Evolutionary conservation across 2,888 invertebrate species (phyloP).

Genomic region (Campopleginae sp.): DNA sequence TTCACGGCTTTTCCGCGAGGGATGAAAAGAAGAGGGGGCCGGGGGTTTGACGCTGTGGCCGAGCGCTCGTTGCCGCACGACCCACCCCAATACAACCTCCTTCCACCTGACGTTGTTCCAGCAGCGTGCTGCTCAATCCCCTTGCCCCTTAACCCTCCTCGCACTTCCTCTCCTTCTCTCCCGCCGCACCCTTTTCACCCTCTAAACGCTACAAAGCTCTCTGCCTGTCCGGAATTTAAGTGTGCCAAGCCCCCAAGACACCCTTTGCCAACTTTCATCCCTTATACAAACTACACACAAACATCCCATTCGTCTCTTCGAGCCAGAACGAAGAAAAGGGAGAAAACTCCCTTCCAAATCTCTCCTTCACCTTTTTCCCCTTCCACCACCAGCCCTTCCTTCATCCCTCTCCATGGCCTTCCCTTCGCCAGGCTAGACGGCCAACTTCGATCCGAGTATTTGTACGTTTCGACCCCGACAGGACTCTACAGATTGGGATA

Average conservation of each 20-base stretch:
- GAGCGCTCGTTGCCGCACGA: constrained; percentile 66
- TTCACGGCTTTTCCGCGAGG: constrained; percentile 83
- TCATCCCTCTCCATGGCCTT: constrained; percentile 30
- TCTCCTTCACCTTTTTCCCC: background rate
- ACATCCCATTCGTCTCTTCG: constrained; percentile 16
- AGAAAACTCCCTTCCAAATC: background rate
- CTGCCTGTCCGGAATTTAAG: constrained; percentile 63
- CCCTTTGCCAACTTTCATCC: constrained; percentile 44
- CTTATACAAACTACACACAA: constrained; percentile 24
- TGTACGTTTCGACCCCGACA: background rate
- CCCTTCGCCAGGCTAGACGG: constrained; percentile 16
- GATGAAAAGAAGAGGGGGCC: constrained; percentile 56
- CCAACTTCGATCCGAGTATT: background rate
- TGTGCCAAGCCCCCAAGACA: constrained; percentile 57
- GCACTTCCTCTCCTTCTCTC: constrained; percentile 54
- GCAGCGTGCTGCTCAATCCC: constrained; percentile 49
- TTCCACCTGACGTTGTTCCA: constrained; percentile 49
- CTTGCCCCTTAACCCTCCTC: constrained; percentile 20
- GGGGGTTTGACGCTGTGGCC: constrained; percentile 52
- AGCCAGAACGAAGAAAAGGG: too few relatives aligned
- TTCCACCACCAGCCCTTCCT: background rate
- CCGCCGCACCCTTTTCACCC: constrained; percentile 60
- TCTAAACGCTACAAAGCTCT: constrained; percentile 61
- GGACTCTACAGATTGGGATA: constrained; percentile 44
- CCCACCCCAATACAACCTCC: constrained; percentile 57